These are phyloP conservation scores for Chaetodon trifascialis DNA, from an alignment of 2,113 vertebrate genomes.

Conservation along the genomic window DNA sequence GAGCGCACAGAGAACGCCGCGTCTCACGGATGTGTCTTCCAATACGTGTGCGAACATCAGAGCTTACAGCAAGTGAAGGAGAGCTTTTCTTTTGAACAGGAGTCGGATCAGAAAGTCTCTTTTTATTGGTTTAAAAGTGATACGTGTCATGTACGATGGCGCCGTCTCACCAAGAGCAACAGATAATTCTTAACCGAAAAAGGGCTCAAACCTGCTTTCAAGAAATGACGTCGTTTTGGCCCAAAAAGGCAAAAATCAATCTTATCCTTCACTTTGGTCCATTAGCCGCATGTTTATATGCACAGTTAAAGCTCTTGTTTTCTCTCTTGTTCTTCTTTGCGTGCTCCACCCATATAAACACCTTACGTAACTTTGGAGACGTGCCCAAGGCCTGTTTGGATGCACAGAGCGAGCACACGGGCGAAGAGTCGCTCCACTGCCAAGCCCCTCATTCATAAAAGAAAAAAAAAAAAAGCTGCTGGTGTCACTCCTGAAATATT, in stretches of 20 bases:
- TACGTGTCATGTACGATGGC: too few species aligned
- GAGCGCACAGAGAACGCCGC: neutral
- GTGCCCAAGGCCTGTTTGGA: slow-evolving; percentile 25
- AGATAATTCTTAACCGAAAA: too few species aligned
- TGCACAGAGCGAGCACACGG: neutral
- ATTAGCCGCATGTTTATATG: neutral
- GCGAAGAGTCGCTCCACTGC: slow-evolving; percentile 40
- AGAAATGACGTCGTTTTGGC: too few species aligned
- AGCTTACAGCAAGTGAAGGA: too few species aligned
- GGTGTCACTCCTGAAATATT: slow-evolving; percentile 73
- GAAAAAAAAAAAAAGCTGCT: slow-evolving; percentile 33
- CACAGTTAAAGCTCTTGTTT: neutral
- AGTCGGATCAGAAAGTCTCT: too few species aligned
- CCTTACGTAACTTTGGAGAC: slow-evolving; percentile 23
- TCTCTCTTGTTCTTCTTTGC: neutral
- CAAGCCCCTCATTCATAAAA: slow-evolving; percentile 36
- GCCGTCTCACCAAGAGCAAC: too few species aligned
- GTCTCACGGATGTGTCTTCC: neutral
- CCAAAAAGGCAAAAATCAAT: too few species aligned
- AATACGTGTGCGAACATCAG: neutral
- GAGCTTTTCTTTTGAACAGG: too few species aligned
- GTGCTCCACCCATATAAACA: slow-evolving; percentile 19
- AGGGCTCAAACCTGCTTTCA: too few species aligned
- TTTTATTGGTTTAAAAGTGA: too few species aligned
- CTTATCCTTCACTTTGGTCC: neutral